Conservation (phyloP, 2,797 vertebrate species). For the Pterois miles region DNA sequence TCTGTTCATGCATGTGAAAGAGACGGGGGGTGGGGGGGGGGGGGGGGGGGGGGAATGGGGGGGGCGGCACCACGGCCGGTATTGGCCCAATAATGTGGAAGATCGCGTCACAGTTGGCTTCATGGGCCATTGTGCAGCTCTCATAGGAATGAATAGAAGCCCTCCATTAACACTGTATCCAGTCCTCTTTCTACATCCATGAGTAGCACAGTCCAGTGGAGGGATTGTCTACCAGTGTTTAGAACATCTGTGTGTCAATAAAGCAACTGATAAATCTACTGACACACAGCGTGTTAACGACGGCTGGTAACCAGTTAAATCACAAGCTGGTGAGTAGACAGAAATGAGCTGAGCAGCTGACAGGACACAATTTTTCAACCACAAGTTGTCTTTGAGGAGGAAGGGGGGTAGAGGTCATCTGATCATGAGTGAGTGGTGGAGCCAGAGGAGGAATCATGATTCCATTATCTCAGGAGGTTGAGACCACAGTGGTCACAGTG, state of each 20-base stretch:
- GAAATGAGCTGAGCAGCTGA: conserved; percentile 20
- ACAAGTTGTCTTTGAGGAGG: conserved; percentile 12
- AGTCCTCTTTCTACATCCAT: too few species aligned
- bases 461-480: neutral
- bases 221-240: neutral
- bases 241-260: neutral
- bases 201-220: too few species aligned
- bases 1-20: too few species aligned
- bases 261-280: neutral
- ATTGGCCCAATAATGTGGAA: too few species aligned
- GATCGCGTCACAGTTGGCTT: too few species aligned
- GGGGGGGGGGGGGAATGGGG: too few species aligned
- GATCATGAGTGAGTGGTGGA: neutral
- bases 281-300: neutral
- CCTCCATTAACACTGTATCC: too few species aligned
- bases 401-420: conserved; percentile 22
- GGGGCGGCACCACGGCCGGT: too few species aligned
- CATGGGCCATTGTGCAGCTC: too few species aligned
- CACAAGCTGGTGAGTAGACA: conserved; percentile 37
- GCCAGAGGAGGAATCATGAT: conserved; percentile 5
- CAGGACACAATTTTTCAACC: conserved; percentile 18
- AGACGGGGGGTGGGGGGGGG: too few species aligned
- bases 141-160: too few species aligned
- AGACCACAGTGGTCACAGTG: neutral
- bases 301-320: neutral